phyloP scores from a whole-genome alignment of 2,797 vertebrate genomes.

The Pipistrellus nathusii region DNA sequence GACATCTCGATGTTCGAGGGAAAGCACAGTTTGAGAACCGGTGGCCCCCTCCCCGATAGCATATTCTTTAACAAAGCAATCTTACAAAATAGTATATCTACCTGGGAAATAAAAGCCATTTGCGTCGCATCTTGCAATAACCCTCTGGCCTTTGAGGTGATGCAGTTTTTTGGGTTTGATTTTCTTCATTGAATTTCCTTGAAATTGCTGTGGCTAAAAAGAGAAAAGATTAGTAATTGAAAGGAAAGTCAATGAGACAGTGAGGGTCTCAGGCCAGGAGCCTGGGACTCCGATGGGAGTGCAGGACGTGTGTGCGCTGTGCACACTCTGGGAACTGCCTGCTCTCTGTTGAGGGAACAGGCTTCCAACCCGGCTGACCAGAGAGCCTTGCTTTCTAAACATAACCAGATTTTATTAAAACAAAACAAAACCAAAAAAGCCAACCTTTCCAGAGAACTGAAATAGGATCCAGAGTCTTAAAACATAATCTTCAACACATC shows the following conservation, averaged over 20 bases:
- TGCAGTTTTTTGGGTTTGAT: conserved; percentile 79
- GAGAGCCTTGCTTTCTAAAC: not conserved
- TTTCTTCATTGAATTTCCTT: conserved; percentile 76
- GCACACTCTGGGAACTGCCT: not conserved
- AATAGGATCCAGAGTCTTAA: not conserved
- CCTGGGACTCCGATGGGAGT: not conserved
- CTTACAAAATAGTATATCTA: conserved; percentile 70
- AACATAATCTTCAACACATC: not conserved
- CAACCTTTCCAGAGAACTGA: not conserved
- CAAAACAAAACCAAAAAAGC: not conserved
- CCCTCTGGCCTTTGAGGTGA: conserved; percentile 87
- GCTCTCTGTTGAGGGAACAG: not conserved
- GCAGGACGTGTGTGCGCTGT: not conserved
- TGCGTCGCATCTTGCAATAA: conserved; percentile 89
- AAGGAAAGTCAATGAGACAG: not conserved
- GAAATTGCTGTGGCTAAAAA: conserved; percentile 75
- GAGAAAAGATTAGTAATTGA: not conserved
- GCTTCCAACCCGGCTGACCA: not conserved
- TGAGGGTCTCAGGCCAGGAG: not conserved
- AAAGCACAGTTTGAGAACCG: not conserved
- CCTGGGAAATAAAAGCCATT: conserved; percentile 92
- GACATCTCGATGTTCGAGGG: not conserved
- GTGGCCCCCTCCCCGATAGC: not conserved
- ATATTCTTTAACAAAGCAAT: conserved; percentile 3
- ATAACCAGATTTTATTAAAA: conserved; percentile 1